Base-by-base conservation (phyloP, 1,140 invertebrate species). In the Papilio glaucus region DNA sequence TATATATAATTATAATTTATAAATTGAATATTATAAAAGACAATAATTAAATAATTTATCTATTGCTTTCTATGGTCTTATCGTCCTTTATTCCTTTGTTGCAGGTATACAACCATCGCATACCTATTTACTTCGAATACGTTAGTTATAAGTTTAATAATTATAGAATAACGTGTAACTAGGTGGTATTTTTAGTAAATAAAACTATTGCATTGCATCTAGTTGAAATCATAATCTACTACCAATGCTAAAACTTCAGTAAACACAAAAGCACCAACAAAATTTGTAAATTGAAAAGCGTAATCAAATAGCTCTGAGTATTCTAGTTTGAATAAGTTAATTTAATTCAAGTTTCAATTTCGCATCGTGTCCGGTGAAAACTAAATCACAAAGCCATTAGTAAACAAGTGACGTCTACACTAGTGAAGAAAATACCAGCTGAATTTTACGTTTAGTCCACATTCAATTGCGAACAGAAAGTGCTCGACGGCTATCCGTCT, bases 401-500 rank as follows among this genome's bases (percentile, higher is more conserved):
- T 69, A 69, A 69, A 49, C 67, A 69, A 69, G 33, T 69, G 67
- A 72, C 57, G 57, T 45, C 63, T 65, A 71, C 41, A 67, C 73
- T 61, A 72, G 71, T 76, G 61, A 72, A 62, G 71, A 71, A 77
- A 76, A 75, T 65, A 62, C 73, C 79, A 77, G 68, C 69, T 76
- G 80, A 82, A 77, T 79, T 87, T 89, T 75, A 79, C 83, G 78
- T 90, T 85, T 33, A 42, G 18, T 69, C 67, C 85, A 86, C 87
- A 85, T 85, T 87, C 86, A 84, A 81, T 89, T 85, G 83, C 78
- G 79, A 88, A 82, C 77, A 83, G 85, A 84, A 87, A 86, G 83
- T 79, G 72, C 79, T 85, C 77, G 85, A 90, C 85, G 80, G 77
- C 85, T 88, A 88, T 87, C 89, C 85, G 79, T 93, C 89, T 85